Evolutionary conservation across 1,140 invertebrate genomes (phyloP), one percentile per base, ranked within the genome.

Genomic region (Panonychus citri): DNA sequence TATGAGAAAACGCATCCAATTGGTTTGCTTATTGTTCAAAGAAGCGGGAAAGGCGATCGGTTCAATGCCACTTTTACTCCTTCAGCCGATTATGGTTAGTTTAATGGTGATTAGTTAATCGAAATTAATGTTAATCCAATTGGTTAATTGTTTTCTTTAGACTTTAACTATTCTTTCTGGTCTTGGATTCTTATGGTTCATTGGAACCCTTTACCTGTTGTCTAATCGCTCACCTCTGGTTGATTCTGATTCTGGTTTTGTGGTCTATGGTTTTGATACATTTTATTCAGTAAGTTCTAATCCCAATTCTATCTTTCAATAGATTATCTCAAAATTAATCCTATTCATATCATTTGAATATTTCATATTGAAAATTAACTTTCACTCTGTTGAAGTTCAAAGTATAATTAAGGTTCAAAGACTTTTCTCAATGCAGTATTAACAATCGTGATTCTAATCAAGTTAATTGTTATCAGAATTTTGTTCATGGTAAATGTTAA

Each of bases 11-110:
- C 70, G 81, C 54, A 78, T 84, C 21, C 34, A 53, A 28, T 21
- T 53, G 49, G 62, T 62, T 13, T 58, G 62, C 10, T 60, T 58
- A 15, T 56, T 64, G 34, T 84, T 85, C 64, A 73, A 75, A 57
- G 82, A 85, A 70, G 78, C 82, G 21, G 81, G 81, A 52, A 81
- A 80, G 67, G 81, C 81, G 10, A 69, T 85, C 13, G 68, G 68
- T 24, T 67, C 74, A 4, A 81, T 84, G 75, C 82, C 83, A 3
- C 65, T 76, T 3, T 66, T 85, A n/a, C 68, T 85, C 19, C 62
- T 83, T n/a, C 79, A 83, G 68, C 82, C 83, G 13, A 57, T 84
- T 15, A 15, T 55, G 74, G 78, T 67, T n/a, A 46, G 19, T 42
- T 1, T 43, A 52, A 26, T 34, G 5, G 12, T 34, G 5, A 34